Base-by-base conservation (phyloP, 2,797 vertebrate species). In the Sternotherus odoratus region DNA sequence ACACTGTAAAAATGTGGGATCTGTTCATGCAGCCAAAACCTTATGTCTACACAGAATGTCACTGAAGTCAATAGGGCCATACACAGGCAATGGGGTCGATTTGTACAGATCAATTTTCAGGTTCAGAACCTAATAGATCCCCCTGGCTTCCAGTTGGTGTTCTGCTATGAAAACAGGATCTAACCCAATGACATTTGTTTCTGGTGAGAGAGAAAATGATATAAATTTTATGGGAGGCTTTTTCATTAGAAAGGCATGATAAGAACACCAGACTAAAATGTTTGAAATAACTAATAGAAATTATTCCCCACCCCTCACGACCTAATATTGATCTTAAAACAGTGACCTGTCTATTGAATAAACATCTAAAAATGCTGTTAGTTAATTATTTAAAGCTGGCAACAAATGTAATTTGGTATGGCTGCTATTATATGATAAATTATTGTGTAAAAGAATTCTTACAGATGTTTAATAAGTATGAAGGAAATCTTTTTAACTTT, bases 401-500 rank as follows among this genome's bases (percentile, higher is more conserved):
- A 85, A 53, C 84, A 87, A 85, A 92, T 92, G 79, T 95, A 79
- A 92, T 91, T 79, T 77, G 16, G 15, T 53, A 75, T 75, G 11
- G 16, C 17, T 78, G 39, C 46, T 83, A 89, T 51, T 92, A 60
- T 43, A 83, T 60, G 72, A 75, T 30, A 88, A 87, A 89, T 92
- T 79, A 89, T 92, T 85, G 86, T 93, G 50, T 66, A 88, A 95
- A 97, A 91, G 5, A 36, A 66, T 77, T 87, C 82, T 86, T 90
- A 28, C 49, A 94, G 77, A 60, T 88, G 3, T 82, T 85, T 90
- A 79, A 91, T 90, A 96, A 84, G 87, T 80, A 89, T 80, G 89
- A 57, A 96, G 28, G 91, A 96, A 96, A 88, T 33, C 79, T 78
- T 90, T 16, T 94, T 85, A 93, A 92, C 50, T 93, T 95, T 91